Conservation (phyloP, 2,113 vertebrate species). For the Theristicus caerulescens region DNA sequence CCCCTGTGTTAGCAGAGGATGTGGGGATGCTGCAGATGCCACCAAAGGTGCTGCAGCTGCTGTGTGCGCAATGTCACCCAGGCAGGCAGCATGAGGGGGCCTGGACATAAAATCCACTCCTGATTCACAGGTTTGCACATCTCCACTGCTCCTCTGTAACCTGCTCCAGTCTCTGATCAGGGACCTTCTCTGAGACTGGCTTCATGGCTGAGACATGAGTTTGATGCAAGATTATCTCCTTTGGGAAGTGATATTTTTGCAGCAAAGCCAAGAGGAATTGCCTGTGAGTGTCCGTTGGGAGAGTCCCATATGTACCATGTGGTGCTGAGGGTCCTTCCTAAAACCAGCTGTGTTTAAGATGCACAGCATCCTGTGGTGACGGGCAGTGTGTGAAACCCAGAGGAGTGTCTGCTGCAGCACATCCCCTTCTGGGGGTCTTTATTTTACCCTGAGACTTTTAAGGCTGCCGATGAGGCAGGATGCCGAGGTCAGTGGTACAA, state of each 20-base stretch:
- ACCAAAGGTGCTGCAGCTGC: neutral
- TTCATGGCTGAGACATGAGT: rapidly evolving
- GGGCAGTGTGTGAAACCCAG: rapidly evolving
- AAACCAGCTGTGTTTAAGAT: neutral
- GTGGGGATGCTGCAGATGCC: neutral
- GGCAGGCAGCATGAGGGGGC: neutral
- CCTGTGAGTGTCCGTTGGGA: neutral
- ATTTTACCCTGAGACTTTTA: neutral
- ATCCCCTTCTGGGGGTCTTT: neutral
- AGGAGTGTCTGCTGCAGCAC: neutral
- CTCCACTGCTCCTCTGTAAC: neutral
- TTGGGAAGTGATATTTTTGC: neutral
- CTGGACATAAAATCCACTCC: no score
- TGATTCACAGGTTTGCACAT: neutral
- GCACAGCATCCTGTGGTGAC: neutral
- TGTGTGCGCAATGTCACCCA: neutral
- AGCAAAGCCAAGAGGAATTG: neutral
- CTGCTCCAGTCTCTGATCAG: rapidly evolving
- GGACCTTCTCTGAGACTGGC: neutral
- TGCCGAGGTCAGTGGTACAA: rapidly evolving
- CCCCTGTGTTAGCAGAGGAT: neutral
- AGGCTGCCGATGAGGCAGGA: neutral
- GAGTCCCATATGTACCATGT: rapidly evolving
- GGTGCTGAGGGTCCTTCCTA: neutral
- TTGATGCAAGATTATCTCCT: neutral